A percentile compares a stretch with the other conserved stretches of the same genome.
Evolutionary conservation across 2,888 invertebrate genomes (phyloP).

Genomic region (Drosophila pegasa): DNA sequence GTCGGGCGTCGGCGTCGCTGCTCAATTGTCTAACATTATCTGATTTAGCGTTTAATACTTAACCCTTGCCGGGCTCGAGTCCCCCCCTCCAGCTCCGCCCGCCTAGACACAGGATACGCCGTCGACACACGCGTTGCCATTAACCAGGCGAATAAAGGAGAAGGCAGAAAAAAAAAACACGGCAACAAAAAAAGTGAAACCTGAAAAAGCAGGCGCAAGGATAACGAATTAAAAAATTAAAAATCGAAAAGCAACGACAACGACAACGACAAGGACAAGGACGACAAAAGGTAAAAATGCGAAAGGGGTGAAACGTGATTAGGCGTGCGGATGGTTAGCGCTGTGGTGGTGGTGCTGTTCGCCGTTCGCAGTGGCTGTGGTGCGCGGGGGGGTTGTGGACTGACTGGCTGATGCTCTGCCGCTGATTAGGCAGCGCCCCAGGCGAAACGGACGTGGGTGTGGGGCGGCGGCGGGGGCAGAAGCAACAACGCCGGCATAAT

Average conservation of each 20-base stretch:
- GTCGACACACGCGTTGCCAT: slow-evolving; percentile 62
- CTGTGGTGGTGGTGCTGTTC: slow-evolving; percentile 7
- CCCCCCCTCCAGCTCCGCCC: background rate
- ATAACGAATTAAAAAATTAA: slow-evolving; percentile 83
- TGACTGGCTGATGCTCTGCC: slow-evolving; percentile 66
- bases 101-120: slow-evolving; percentile 54
- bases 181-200: slow-evolving; percentile 29
- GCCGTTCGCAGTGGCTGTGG: background rate
- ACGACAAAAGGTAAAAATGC: slow-evolving; percentile 66
- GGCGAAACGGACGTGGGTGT: slow-evolving; percentile 24
- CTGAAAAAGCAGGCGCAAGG: slow-evolving; percentile 70
- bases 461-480: background rate
- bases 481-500: slow-evolving; percentile 63
- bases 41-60: slow-evolving; percentile 80
- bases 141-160: slow-evolving; percentile 49
- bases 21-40: slow-evolving; percentile 80
- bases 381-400: slow-evolving; percentile 12
- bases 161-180: slow-evolving; percentile 10
- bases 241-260: slow-evolving; percentile 73
- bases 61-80: slow-evolving; percentile 64
- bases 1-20: slow-evolving; percentile 64
- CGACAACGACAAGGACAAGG: slow-evolving; percentile 29
- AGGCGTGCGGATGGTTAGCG: slow-evolving; percentile 63
- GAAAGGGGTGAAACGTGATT: slow-evolving; percentile 79
- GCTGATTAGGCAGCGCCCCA: slow-evolving; percentile 74